Evolutionary conservation across 2,113 vertebrate genomes (phyloP).

Genomic region (Actenoides hombroni): DNA sequence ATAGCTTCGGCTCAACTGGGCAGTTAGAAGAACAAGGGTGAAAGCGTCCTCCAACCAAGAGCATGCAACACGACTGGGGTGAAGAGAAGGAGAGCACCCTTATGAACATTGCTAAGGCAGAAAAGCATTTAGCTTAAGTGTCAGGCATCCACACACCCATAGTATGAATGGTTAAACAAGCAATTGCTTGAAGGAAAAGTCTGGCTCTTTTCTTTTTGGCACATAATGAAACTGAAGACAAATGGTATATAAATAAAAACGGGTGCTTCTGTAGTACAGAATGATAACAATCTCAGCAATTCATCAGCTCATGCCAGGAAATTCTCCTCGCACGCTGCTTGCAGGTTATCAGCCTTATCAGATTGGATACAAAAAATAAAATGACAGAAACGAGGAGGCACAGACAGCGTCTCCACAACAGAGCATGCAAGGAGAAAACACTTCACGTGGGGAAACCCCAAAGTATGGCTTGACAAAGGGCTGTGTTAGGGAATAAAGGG

Average conservation of each 20-base stretch:
- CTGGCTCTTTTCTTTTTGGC: slow-evolving; percentile 27
- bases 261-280: not conserved
- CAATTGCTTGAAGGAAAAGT: not conserved
- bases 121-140: not conserved
- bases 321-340: not conserved
- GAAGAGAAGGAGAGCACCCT: not conserved
- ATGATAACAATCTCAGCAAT: slow-evolving; percentile 45
- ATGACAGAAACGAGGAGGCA: not conserved
- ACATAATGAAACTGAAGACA: slow-evolving; percentile 17
- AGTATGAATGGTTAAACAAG: not conserved
- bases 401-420: not conserved
- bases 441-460: not conserved
- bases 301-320: not conserved
- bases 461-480: not conserved
- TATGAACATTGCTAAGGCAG: not conserved
- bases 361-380: not conserved
- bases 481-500: not conserved
- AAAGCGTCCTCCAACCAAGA: not conserved
- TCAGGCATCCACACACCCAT: rapidly evolving
- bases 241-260: not conserved
- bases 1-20: not conserved
- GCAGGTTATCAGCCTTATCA: slow-evolving; percentile 28
- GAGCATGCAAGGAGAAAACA: not conserved
- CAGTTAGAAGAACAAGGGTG: not conserved
- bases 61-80: rapidly evolving